Percentiles rank a stretch among this genome's conserved stretches.
phyloP scores from a whole-genome alignment of 2,113 vertebrate genomes.

The Baryphthengus martii region DNA sequence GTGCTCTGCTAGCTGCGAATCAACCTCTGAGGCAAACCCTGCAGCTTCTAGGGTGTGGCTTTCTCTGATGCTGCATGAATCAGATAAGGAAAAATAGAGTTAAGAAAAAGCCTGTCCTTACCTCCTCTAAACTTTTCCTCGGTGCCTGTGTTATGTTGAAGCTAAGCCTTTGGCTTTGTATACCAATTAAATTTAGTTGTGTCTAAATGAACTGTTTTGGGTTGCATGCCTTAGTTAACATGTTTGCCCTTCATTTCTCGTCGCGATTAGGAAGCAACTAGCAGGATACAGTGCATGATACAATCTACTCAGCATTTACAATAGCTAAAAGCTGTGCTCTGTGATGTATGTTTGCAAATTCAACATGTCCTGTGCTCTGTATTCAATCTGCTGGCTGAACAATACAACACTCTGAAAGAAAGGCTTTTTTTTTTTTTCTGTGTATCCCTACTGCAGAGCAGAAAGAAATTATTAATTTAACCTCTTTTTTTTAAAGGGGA shows the following conservation, averaged over 20 bases:
- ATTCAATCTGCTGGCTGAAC: not conserved
- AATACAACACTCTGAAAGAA: not conserved
- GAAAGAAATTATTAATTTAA: not conserved
- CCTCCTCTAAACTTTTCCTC: slow-evolving; percentile 39
- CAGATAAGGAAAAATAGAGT: slow-evolving; percentile 63
- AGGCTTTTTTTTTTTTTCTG: not conserved
- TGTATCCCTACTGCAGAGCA: slow-evolving; percentile 7
- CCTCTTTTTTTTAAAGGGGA: not conserved
- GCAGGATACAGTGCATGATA: slow-evolving; percentile 49
- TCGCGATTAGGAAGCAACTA: not conserved
- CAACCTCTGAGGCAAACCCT: slow-evolving; percentile 31
- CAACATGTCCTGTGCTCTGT: not conserved
- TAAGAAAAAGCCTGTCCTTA: slow-evolving; percentile 32
- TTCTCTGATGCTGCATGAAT: slow-evolving; percentile 66
- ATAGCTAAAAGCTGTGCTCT: not conserved
- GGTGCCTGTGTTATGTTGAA: not conserved
- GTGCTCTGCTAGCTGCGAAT: slow-evolving; percentile 56
- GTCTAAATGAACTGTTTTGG: slow-evolving; percentile 2
- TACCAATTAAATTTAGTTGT: slow-evolving; percentile 7
- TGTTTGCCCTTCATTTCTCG: slow-evolving; percentile 34
- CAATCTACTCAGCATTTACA: not conserved
- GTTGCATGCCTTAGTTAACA: slow-evolving; percentile 58
- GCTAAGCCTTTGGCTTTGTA: slow-evolving; percentile 26
- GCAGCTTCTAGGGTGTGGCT: slow-evolving; percentile 76
- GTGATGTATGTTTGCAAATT: slow-evolving; percentile 20